These are phyloP conservation scores for Ara ararauna DNA, from an alignment of 2,797 vertebrate genomes.

Conservation along the genomic window DNA sequence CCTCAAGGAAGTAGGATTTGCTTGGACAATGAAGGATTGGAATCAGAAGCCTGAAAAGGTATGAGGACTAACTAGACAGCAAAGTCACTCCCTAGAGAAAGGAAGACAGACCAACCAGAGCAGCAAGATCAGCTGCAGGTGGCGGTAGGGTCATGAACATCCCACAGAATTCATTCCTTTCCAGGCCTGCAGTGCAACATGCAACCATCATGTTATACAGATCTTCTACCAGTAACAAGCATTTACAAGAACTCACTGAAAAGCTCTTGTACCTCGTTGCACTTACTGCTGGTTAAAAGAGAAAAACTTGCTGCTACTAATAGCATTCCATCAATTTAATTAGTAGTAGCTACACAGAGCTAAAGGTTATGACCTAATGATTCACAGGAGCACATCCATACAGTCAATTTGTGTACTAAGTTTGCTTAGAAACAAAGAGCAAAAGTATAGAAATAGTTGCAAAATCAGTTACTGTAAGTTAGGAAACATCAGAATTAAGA, in stretches of 20 bases:
- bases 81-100: neutral
- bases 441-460: neutral
- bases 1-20: neutral
- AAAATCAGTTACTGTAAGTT: neutral
- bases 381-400: neutral
- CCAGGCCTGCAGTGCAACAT: fast-evolving
- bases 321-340: neutral
- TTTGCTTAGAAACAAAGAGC: neutral
- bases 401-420: neutral
- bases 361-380: neutral
- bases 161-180: neutral
- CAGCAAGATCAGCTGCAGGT: neutral
- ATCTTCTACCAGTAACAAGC: neutral
- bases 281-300: neutral
- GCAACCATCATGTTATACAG: neutral
- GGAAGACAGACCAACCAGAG: neutral
- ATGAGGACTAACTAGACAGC: neutral
- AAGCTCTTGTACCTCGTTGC: neutral
- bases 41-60: neutral
- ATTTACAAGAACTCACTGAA: neutral
- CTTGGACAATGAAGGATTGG: neutral
- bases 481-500: neutral
- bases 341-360: neutral
- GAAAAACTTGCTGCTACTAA: neutral
- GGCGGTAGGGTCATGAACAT: neutral